Evolutionary conservation across 2,113 vertebrate genomes (phyloP), one percentile per base, ranked within the genome.

Genomic region (Neofelis nebulosa): DNA sequence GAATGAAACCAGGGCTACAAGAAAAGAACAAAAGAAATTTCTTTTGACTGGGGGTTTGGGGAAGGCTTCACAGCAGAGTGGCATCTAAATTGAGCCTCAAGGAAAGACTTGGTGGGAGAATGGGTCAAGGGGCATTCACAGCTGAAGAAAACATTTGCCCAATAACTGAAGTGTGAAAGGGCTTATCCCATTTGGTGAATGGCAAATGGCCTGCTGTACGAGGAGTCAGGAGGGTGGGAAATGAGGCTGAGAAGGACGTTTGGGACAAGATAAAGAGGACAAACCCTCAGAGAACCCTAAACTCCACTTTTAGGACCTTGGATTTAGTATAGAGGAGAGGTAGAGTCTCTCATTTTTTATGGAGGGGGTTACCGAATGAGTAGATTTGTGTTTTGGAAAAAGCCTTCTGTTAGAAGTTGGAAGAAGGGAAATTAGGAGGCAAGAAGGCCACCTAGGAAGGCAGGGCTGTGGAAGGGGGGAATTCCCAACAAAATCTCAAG

Each of bases 11-110:
- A 88, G 73, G n/a, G 45, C 81, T 91, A 38, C 27, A 11, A 48
- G 65, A 88, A 87, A 48, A 95, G 48, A 94, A 74, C 55, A n/a
- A 66, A 19, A 96, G 69, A 92, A 81, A 66, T 69, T 27, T 16
- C n/a, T 96, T 86, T 82, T 80, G 61, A 55, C 69, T 88, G 31
- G 50, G 57, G 55, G 16, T 61, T 33, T 18, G 48, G 52, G 10
- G 41, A 93, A 89, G 41, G 71, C 71, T 84, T 93, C 76, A 65
- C 18, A 41, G 63, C 2, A 66, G 36, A 79, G 8, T 66, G 45
- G 29, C 8, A 27, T 45, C 38, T 74, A 31, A 78, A n/a, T 2
- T 82, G 36, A 68, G 79, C 27, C 23, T 82, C 1, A 2, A 91
- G 36, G 31, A 78, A 80, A 89, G 29, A 68, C 48, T 55, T 85